A percentile compares a stretch with the other conserved stretches of the same genome.
phyloP scores from a whole-genome alignment of 1,140 invertebrate genomes.

The Hyphantria cunea region DNA sequence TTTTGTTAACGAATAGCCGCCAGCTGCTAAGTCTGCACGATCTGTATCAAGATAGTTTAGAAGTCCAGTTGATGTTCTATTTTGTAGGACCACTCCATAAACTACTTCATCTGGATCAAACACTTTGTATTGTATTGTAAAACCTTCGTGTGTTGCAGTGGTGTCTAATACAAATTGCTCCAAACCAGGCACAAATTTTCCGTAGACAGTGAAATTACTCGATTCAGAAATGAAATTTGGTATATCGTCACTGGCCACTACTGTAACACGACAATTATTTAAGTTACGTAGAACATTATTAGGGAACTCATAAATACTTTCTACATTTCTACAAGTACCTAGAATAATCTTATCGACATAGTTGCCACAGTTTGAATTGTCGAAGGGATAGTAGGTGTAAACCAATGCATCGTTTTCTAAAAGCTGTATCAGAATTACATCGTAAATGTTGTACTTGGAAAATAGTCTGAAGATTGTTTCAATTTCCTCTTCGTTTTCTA shows the following conservation, averaged over 20 bases:
- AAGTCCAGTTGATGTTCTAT: conserved; percentile 44
- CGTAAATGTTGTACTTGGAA: conserved; percentile 35
- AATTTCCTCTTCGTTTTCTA: conserved; percentile 22
- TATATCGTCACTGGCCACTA: conserved; percentile 39
- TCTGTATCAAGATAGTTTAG: conserved; percentile 35
- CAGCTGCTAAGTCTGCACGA: conserved; percentile 42
- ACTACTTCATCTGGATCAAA: conserved; percentile 12
- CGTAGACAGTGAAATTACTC: conserved; percentile 33
- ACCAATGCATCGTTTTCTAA: conserved; percentile 26
- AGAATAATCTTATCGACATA: conserved; percentile 33
- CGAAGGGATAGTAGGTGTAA: conserved; percentile 45
- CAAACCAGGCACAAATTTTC: conserved; percentile 37
- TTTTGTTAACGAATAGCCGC: conserved; percentile 41
- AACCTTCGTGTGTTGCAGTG: conserved; percentile 34
- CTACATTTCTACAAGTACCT: conserved; percentile 33
- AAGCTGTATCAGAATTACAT: conserved; percentile 34
- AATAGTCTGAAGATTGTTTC: conserved; percentile 32
- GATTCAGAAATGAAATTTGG: conserved; percentile 41
- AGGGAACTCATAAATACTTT: conserved; percentile 12
- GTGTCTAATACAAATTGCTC: conserved; percentile 48
- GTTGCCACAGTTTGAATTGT: conserved; percentile 39
- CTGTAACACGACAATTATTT: conserved; percentile 41
- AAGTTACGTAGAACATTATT: conserved; percentile 28
- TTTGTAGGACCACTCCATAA: conserved; percentile 46
- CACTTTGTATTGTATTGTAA: conserved; percentile 33